These are phyloP conservation scores for Ophiothrix spiculata DNA, from an alignment of 35 echinoderm and acorn worm genomes.

Conservation along the genomic window DNA sequence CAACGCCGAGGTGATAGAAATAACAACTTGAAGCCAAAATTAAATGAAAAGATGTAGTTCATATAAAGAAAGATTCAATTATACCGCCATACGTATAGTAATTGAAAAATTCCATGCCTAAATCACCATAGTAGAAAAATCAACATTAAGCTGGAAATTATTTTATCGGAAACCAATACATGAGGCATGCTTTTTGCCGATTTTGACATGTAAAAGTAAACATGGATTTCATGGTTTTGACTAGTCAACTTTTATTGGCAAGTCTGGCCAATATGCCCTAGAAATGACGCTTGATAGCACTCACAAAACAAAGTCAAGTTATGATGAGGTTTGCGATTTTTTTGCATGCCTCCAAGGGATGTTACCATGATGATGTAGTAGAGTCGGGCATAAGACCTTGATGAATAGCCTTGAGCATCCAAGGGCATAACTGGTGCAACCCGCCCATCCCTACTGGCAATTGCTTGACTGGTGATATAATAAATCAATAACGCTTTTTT, in stretches of 20 bases:
- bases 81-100: neutral
- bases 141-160: neutral
- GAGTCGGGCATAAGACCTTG: neutral
- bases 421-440: neutral
- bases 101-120: neutral
- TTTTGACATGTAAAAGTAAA: neutral
- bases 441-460: slow-evolving; percentile 1
- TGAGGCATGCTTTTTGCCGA: neutral
- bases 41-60: neutral
- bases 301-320: slow-evolving; percentile 2
- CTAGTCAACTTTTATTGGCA: neutral
- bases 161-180: neutral
- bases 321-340: neutral
- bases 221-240: neutral
- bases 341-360: neutral
- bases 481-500: neutral
- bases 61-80: neutral
- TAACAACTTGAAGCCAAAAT: neutral
- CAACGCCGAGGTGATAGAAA: neutral
- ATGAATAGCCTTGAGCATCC: slow-evolving; percentile 14
- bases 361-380: neutral
- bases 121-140: neutral
- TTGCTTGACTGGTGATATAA: neutral
- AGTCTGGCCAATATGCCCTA: neutral
- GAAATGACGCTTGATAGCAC: neutral